A percentile compares a stretch with the other conserved stretches of the same genome.
These are phyloP conservation scores for Myiopsitta monachus DNA, from an alignment of 2,113 vertebrate genomes.

Conservation along the genomic window DNA sequence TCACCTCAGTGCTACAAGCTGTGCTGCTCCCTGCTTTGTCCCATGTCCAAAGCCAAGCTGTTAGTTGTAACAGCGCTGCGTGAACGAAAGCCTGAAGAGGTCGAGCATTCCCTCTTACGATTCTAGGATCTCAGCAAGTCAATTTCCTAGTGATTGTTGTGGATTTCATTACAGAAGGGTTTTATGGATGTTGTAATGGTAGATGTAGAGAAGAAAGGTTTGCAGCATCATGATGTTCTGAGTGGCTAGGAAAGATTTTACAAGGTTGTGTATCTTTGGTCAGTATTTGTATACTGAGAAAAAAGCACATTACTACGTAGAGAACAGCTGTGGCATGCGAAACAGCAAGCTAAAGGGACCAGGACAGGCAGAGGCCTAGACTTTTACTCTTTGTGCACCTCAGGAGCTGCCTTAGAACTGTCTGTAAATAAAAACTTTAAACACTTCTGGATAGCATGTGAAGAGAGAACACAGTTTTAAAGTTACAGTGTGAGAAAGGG, in stretches of 20 bases:
- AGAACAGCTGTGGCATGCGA: background rate
- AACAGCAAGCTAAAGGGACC: background rate
- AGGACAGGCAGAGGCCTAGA: background rate
- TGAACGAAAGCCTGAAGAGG: background rate
- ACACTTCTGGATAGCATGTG: background rate
- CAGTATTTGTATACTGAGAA: background rate
- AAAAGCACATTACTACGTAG: background rate
- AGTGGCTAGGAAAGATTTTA: background rate
- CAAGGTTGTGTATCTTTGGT: background rate
- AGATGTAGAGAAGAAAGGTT: background rate
- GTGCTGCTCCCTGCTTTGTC: background rate
- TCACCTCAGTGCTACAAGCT: background rate
- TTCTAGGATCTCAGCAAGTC: background rate
- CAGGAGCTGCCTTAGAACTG: background rate
- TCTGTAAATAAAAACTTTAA: background rate
- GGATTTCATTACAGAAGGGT: background rate
- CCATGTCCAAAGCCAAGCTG: background rate
- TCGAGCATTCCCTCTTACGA: fast-evolving
- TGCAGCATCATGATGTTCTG: background rate
- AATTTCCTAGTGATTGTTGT: fast-evolving
- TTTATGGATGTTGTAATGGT: background rate
- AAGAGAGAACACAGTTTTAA: background rate
- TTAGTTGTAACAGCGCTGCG: background rate
- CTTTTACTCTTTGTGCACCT: background rate
- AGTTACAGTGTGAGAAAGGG: background rate